Evolutionary conservation across 1,140 invertebrate species (phyloP).

Genomic region (Pomacea maculata): DNA sequence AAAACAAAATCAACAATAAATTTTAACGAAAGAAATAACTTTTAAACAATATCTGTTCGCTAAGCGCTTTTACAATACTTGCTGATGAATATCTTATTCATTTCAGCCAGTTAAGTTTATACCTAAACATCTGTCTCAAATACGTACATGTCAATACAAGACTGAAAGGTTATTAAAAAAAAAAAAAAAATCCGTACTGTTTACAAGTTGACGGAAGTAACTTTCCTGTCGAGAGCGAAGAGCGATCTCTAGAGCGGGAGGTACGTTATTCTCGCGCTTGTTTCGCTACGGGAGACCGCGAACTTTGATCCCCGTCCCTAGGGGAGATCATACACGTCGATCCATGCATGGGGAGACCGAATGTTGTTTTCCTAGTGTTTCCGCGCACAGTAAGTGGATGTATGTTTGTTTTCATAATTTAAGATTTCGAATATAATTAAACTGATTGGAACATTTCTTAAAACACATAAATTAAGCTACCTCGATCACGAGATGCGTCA

Average conservation of each 20-base stretch:
- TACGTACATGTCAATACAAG: no score
- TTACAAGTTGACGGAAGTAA: conserved; percentile 23
- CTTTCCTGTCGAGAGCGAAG: neutral
- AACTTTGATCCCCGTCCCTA: no score
- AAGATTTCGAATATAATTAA: neutral
- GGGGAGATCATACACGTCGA: no score
- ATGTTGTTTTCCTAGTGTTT: neutral
- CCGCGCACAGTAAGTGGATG: neutral
- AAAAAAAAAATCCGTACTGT: neutral
- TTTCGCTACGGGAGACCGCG: neutral
- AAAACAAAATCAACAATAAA: neutral
- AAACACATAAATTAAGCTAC: no score
- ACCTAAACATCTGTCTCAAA: no score
- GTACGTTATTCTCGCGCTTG: neutral
- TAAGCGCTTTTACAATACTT: neutral
- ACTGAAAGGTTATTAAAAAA: no score
- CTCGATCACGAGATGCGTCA: no score
- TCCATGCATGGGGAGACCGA: neutral
- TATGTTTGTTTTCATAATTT: neutral
- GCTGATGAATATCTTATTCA: no score
- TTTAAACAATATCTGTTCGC: neutral
- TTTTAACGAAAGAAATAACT: neutral
- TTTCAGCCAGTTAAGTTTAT: no score
- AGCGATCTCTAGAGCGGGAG: neutral
- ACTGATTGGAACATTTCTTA: neutral